Evolutionary conservation across 2,797 vertebrate genomes (phyloP), one percentile per base, ranked within the genome.

Genomic region (Balearica regulorum): DNA sequence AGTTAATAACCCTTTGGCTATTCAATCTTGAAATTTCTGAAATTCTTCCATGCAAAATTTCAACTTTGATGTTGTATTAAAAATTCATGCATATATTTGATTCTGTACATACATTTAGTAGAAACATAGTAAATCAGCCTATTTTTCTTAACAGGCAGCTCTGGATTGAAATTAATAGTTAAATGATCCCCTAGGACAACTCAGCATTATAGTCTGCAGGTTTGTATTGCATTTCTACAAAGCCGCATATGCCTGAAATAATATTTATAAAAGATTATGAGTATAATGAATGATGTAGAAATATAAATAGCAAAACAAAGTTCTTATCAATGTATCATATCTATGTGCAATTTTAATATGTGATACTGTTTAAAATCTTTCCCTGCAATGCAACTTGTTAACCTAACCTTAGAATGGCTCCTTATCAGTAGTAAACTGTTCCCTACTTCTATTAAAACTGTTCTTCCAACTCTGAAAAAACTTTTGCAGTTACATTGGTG

Each of bases 31-130:
- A 91, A 68, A 78, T 57, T 78, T 81, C 43, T 69, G 39, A 79
- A 72, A 89, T 82, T 82, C n/a, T 89, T 72, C 77, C 81, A 66
- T n/a, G 16, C 51, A 79, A 81, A 93, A 92, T 79, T 93, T 65
- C 31, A 75, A 20, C 43, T 92, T 89, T 84, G 85, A 75, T 81
- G 58, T 41, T 79, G 10, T 13, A 66, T 72, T 94, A 84, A 91
- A 81, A 65, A 60, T 55, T 89, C 43, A 81, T 61, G 51, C 11
- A 24, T 69, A 51, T 54, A 49, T 55, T 95, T 91, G 66, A 49
- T 70, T 92, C 75, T 83, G 73, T 60, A 84, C 29, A 62, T 73
- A 51, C 17, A 69, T 49, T 77, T 81, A 87, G 46, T 11, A 90
- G 43, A 81, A 93, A 73, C 35, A 41, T 3, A 72, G 22, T 37